Percentiles rank a stretch among this genome's conserved stretches.
phyloP scores from a whole-genome alignment of 2,113 vertebrate genomes.

The Vulpes ferrilata region DNA sequence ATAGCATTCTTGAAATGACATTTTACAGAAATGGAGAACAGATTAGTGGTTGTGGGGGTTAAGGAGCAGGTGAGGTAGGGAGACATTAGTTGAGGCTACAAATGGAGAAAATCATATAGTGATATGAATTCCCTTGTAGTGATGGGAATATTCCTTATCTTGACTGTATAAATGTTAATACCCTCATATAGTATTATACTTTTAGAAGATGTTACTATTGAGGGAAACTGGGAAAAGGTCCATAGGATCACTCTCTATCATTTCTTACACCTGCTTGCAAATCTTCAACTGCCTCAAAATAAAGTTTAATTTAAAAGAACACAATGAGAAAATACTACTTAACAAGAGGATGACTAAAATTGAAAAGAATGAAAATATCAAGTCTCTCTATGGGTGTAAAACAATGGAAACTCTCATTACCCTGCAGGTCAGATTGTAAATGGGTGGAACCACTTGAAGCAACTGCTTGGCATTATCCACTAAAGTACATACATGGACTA shows the following conservation, averaged over 20 bases:
- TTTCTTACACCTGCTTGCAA: not conserved
- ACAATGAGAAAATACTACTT: not conserved
- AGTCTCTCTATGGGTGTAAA: not conserved
- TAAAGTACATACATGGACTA: not conserved
- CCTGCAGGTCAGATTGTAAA: not conserved
- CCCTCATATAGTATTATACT: not conserved
- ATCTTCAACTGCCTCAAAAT: not conserved
- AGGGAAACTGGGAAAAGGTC: not conserved
- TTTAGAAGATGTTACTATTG: not conserved
- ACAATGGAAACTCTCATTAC: not conserved
- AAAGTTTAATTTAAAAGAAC: not conserved
- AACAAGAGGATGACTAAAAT: not conserved
- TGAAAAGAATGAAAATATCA: slow-evolving; percentile 32
- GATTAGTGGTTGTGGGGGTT: not conserved
- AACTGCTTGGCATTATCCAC: not conserved
- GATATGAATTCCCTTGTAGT: not conserved
- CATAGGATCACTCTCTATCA: not conserved
- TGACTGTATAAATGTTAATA: not conserved
- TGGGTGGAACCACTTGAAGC: not conserved
- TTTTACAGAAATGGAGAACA: not conserved
- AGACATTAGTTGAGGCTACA: not conserved
- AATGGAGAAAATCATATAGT: not conserved
- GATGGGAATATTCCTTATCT: not conserved
- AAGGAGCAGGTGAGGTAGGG: not conserved
- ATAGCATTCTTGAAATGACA: not conserved